A percentile compares a stretch with the other conserved stretches of the same genome.
Conservation (phyloP, 2,888 invertebrate species). For the Labia minor region DNA sequence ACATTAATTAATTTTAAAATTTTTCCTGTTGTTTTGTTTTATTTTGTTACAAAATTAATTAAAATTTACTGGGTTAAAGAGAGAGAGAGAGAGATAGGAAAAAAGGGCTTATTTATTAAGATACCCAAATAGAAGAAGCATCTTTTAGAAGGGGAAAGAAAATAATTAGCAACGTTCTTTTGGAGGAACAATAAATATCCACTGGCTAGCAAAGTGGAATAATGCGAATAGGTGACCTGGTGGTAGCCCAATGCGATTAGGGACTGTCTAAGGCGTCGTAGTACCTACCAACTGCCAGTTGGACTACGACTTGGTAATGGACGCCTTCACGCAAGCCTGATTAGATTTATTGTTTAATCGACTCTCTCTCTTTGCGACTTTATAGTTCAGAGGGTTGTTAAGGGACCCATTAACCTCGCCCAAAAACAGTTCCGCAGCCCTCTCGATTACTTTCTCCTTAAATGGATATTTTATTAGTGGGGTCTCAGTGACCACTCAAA, state of each 20-base stretch:
- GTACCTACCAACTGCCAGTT: too few species aligned
- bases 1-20: too few species aligned
- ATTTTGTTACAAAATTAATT: too few species aligned
- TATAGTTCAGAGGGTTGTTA: background rate
- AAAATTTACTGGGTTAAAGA: too few species aligned
- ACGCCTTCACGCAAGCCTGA: slow-evolving; percentile 13
- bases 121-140: too few species aligned
- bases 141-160: background rate
- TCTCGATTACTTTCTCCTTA: slow-evolving; percentile 4
- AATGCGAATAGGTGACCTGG: too few species aligned
- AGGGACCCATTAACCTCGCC: background rate
- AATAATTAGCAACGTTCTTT: background rate
- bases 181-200: background rate
- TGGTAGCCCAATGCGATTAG: background rate
- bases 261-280: too few species aligned
- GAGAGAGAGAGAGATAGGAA: too few species aligned
- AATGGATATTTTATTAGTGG: background rate
- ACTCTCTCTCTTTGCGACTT: slow-evolving; percentile 7
- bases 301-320: background rate
- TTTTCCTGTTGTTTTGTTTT: too few species aligned
- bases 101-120: too few species aligned
- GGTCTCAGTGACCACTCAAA: background rate
- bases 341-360: slow-evolving; percentile 13
- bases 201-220: background rate
- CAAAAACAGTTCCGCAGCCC: background rate